Evolutionary conservation across 2,888 invertebrate species (phyloP).

Genomic region (Baccha elongata): DNA sequence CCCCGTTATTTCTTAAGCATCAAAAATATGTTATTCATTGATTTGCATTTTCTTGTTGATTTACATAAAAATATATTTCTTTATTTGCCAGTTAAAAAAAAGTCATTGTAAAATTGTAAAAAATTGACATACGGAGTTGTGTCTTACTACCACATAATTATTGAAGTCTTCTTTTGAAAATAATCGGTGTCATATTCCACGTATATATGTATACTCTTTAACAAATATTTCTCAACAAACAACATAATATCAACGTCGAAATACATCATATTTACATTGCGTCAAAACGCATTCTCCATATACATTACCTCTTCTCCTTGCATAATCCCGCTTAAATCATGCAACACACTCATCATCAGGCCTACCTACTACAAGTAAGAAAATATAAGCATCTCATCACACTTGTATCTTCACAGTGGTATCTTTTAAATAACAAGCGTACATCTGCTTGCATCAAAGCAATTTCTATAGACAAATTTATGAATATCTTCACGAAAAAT

Average conservation of each 20-base stretch:
- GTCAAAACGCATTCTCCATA: conserved; percentile 20
- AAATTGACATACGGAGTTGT: no score
- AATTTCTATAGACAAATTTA: background rate
- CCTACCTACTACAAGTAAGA: background rate
- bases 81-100: no score
- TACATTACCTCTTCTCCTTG: conserved; percentile 11
- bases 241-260: conserved; percentile 2
- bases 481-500: background rate
- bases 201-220: no score
- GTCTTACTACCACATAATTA: no score
- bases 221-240: conserved; percentile 9
- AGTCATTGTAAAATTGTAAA: no score
- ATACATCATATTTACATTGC: conserved; percentile 21
- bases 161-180: no score
- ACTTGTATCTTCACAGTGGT: conserved; percentile 4
- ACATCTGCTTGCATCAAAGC: background rate
- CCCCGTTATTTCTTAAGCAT: no score
- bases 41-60: no score
- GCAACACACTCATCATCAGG: conserved; percentile 10
- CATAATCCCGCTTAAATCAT: conserved; percentile 6
- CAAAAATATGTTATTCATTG: no score
- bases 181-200: no score
- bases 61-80: no score
- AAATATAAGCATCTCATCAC: conserved; percentile 25
- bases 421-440: background rate